A percentile compares a stretch with the other conserved stretches of the same genome.
These are phyloP conservation scores for Gambusia holbrooki DNA, from an alignment of 2,113 vertebrate species.

Conservation along the genomic window DNA sequence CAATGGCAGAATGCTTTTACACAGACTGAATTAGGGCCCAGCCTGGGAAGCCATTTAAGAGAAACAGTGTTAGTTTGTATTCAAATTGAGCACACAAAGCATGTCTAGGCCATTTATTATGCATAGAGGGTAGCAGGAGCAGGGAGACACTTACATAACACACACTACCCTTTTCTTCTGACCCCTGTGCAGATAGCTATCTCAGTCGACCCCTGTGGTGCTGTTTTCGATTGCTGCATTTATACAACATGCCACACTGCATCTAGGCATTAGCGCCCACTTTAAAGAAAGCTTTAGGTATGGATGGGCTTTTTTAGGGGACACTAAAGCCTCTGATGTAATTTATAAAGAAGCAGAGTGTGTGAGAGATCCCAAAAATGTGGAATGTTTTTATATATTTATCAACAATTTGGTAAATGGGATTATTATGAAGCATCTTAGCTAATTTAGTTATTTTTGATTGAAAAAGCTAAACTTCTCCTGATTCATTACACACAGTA, in stretches of 20 bases:
- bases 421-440: too few relatives aligned
- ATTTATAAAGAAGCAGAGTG: neutral
- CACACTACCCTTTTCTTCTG: conserved; percentile 69
- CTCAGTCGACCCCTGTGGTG: conserved; percentile 38
- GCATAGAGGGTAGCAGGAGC: conserved; percentile 68
- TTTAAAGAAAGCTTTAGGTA: neutral
- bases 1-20: conserved; percentile 66
- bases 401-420: neutral
- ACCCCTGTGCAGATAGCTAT: conserved; percentile 61
- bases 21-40: conserved; percentile 65
- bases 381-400: neutral
- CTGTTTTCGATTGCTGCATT: conserved; percentile 52
- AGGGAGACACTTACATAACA: conserved; percentile 75
- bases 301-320: neutral
- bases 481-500: neutral
- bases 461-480: too few relatives aligned
- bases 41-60: conserved; percentile 59
- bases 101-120: conserved; percentile 78
- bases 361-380: neutral
- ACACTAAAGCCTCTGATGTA: neutral
- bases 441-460: too few relatives aligned
- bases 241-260: conserved; percentile 37
- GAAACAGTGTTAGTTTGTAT: conserved; percentile 70
- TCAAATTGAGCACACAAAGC: conserved; percentile 71
- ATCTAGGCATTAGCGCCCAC: neutral